Conservation (phyloP, 2,113 vertebrate species). For the Chlamydotis undulata region DNA sequence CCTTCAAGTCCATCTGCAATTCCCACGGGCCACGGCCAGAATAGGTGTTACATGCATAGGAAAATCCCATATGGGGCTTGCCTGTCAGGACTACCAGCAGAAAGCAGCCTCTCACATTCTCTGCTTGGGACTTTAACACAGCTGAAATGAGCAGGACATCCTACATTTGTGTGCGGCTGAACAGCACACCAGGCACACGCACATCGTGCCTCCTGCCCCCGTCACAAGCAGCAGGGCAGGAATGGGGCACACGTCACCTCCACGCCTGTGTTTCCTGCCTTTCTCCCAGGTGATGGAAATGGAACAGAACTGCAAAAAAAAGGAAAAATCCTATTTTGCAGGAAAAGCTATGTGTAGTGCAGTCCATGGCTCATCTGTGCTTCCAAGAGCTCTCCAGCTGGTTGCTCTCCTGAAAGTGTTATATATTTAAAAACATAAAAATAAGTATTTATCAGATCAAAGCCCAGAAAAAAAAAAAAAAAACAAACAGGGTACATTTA, state of each 20-base stretch:
- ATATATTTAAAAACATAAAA: background rate
- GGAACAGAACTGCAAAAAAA: background rate
- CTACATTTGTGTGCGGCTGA: background rate
- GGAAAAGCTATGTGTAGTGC: fast-evolving
- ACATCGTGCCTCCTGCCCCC: background rate
- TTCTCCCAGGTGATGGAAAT: fast-evolving
- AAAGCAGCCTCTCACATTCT: background rate
- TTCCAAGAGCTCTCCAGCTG: background rate
- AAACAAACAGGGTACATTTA: background rate
- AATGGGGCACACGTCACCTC: background rate
- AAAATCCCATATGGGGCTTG: background rate
- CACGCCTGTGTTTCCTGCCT: background rate
- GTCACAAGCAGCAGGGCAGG: background rate
- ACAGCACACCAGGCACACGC: background rate
- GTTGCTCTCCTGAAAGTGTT: background rate
- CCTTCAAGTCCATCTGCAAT: background rate
- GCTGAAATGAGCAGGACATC: background rate
- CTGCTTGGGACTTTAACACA: background rate
- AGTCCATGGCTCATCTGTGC: background rate
- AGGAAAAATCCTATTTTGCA: background rate
- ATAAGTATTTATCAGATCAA: background rate
- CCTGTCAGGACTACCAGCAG: background rate
- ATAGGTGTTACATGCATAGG: fast-evolving
- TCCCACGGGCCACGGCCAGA: background rate
- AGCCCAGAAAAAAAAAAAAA: background rate